A percentile compares a stretch with the other conserved stretches of the same genome.
Evolutionary conservation across 2,797 vertebrate species (phyloP).

Genomic region (Melopsittacus undulatus): DNA sequence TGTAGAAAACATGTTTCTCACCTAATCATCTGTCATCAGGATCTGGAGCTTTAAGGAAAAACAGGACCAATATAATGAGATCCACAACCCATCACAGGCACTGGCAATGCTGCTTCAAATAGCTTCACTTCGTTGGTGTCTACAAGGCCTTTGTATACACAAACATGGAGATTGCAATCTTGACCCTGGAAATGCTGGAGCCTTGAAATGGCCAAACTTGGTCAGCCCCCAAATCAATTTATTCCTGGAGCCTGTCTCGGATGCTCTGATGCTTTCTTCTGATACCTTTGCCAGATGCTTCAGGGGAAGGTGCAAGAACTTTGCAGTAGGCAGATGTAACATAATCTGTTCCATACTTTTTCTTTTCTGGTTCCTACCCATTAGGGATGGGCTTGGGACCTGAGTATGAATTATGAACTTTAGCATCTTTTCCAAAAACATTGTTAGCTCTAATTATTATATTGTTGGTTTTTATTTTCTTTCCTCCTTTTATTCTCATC

Average conservation of each 20-base stretch:
- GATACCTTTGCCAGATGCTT: conserved; percentile 40
- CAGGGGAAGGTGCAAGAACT: conserved; percentile 22
- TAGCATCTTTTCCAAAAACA: background rate
- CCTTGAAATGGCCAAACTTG: background rate
- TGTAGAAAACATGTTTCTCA: background rate
- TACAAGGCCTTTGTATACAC: background rate
- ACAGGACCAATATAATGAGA: background rate
- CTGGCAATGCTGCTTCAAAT: background rate
- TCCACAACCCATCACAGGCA: background rate
- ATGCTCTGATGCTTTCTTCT: background rate
- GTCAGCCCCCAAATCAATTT: background rate
- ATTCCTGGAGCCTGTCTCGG: background rate
- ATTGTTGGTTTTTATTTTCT: background rate
- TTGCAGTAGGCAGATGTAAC: background rate
- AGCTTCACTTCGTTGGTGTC: background rate
- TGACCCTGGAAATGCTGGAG: background rate
- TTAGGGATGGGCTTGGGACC: background rate
- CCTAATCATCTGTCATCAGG: conserved; percentile 23
- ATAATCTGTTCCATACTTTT: background rate
- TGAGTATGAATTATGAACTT: background rate
- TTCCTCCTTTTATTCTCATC: background rate
- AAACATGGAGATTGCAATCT: background rate
- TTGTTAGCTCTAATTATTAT: background rate
- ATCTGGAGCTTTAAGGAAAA: conserved; percentile 27
- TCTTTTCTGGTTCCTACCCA: background rate